Evolutionary conservation across 2,888 invertebrate genomes (phyloP).

Genomic region (Cosmorhoe ocellata): DNA sequence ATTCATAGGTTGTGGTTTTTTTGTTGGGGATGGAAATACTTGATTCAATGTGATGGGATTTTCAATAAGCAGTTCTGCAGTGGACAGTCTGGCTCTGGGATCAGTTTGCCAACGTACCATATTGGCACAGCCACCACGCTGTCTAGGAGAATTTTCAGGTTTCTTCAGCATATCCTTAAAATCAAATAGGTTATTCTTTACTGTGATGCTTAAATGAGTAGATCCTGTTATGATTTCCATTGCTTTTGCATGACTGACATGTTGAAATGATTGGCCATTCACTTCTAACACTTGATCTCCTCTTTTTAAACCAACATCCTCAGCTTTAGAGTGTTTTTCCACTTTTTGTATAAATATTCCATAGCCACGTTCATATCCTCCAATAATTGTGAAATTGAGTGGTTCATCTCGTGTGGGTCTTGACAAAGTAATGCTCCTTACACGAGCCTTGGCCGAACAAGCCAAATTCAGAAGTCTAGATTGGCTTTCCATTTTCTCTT

Average conservation of each 20-base stretch:
- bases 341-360: conserved; percentile 98
- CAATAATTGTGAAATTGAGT: conserved; percentile 95
- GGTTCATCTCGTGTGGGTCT: conserved; percentile 96
- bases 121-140: conserved; percentile 84
- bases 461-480: conserved; percentile 95
- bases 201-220: conserved; percentile 97
- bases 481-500: conserved; percentile 93
- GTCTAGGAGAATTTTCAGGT: conserved; percentile 91
- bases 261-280: conserved; percentile 97
- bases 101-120: conserved; percentile 86
- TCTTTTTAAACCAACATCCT: conserved; percentile 96
- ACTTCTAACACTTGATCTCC: conserved; percentile 99
- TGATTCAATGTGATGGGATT: conserved; percentile 72
- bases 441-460: conserved; percentile 97
- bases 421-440: conserved; percentile 94
- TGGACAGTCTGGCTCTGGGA: conserved; percentile 89
- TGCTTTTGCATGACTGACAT: conserved; percentile 95
- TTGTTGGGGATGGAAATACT: conserved; percentile 80
- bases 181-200: conserved; percentile 97
- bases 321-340: conserved; percentile 95
- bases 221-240: conserved; percentile 96
- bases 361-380: conserved; percentile 95
- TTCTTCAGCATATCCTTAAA: conserved; percentile 86
- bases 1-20: conserved; percentile 80
- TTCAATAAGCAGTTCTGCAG: conserved; percentile 86